Base-by-base conservation (phyloP, 1,140 invertebrate species). In the Hypothenemus hampei region DNA sequence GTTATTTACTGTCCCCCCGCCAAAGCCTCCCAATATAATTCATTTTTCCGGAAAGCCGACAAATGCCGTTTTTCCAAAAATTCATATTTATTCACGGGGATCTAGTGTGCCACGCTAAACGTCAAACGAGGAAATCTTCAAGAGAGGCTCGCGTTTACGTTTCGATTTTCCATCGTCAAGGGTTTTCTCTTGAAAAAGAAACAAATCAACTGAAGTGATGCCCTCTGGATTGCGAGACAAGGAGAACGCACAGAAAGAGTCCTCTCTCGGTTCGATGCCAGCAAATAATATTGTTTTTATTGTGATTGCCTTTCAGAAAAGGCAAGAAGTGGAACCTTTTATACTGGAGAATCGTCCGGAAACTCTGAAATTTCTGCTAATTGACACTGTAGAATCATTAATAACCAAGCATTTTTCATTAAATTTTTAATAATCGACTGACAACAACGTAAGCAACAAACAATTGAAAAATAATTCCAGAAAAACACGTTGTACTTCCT, bases 251-350 rank as follows among this genome's bases (percentile, higher is more conserved):
- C n/a, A n/a, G n/a, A n/a, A n/a, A n/a, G n/a, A n/a, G n/a, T n/a
- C n/a, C n/a, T n/a, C n/a, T 35, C 48, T 22, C 19, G 46, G 50
- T 57, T 61, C 59, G 59, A 61, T 61, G 54, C 49, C 48, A 48
- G 55, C 52, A 57, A 60, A n/a, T 60, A 53, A 57, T 60, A 60
- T 60, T 60, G 59, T 60, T 60, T 60, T 60, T 60, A 60, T 60
- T 60, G 59, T 57, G 59, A 57, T 60, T 60, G 50, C 48, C 48
- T 40, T 31, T 31, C n/a, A n/a, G n/a, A n/a, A n/a, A n/a, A n/a
- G n/a, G n/a, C n/a, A n/a, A n/a, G n/a, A n/a, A n/a, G n/a, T n/a
- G n/a, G n/a, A n/a, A n/a, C n/a, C n/a, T n/a, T n/a, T n/a, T n/a
- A n/a, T n/a, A n/a, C n/a, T n/a, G n/a, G n/a, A n/a, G n/a, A n/a